Evolutionary conservation across 2,113 vertebrate genomes (phyloP).

Genomic region (Tapirus terrestris): DNA sequence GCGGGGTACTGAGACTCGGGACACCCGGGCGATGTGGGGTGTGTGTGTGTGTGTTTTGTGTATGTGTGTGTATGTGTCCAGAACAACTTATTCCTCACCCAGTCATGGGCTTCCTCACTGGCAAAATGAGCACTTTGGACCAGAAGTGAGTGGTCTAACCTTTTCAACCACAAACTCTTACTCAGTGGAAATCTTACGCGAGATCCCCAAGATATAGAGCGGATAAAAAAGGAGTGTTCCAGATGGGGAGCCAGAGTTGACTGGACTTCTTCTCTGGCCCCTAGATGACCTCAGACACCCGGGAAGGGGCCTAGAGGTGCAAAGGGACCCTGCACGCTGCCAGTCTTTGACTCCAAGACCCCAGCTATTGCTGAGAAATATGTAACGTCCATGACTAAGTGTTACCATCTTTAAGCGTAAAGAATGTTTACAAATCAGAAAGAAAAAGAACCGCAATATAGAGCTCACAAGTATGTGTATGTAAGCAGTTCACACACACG

Average conservation of each 20-base stretch:
- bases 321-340: fast-evolving
- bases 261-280: neutral
- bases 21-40: too few relatives aligned
- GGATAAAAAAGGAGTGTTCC: neutral
- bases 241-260: neutral
- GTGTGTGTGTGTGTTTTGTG: neutral
- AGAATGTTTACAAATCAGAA: too few relatives aligned
- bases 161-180: neutral
- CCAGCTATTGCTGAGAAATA: neutral
- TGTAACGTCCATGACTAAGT: neutral
- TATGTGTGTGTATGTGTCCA: neutral
- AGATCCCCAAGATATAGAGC: neutral
- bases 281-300: neutral
- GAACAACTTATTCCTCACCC: neutral
- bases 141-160: neutral
- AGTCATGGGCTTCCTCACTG: neutral
- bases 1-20: neutral
- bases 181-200: neutral
- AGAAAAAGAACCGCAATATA: fast-evolving
- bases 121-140: neutral
- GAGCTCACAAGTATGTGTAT: too few relatives aligned
- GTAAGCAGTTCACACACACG: fast-evolving
- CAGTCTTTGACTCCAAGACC: neutral
- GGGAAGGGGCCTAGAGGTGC: neutral
- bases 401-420: neutral